phyloP scores from a whole-genome alignment of 2,888 invertebrate species.

The Fabriciana adippe region DNA sequence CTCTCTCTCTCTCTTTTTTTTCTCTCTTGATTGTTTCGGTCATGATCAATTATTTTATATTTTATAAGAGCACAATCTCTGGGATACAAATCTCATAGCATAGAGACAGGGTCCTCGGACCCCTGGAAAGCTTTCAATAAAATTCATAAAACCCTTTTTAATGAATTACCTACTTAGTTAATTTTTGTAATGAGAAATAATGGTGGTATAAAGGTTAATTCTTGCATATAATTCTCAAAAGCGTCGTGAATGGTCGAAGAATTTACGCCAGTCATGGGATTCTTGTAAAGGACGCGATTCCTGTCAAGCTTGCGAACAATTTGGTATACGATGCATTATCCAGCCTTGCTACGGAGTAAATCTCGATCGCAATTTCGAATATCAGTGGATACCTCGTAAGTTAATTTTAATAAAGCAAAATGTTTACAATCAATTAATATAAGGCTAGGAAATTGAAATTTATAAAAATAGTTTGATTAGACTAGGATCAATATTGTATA shows the following conservation, averaged over 20 bases:
- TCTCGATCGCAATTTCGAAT: constrained; percentile 75
- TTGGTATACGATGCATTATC: constrained; percentile 65
- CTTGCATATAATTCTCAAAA: constrained; percentile 37
- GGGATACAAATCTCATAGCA: no score
- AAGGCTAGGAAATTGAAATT: neutral
- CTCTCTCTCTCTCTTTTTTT: no score
- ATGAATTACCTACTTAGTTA: no score
- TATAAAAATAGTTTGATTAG: neutral
- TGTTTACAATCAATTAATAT: neutral
- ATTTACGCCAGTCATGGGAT: constrained; percentile 70
- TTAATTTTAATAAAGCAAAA: constrained; percentile 6
- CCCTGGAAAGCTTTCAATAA: no score
- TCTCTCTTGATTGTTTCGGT: no score
- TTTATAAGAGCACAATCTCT: no score
- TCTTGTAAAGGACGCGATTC: constrained; percentile 56
- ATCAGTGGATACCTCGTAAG: constrained; percentile 76
- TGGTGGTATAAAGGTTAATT: neutral
- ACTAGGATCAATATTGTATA: no score
- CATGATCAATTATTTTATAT: no score
- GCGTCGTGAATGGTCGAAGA: constrained; percentile 72
- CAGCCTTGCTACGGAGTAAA: constrained; percentile 72
- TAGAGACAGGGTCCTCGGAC: no score
- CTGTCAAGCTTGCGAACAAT: constrained; percentile 56
- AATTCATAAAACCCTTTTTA: no score
- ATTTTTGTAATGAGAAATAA: no score